A percentile compares a stretch with the other conserved stretches of the same genome.
phyloP scores from a whole-genome alignment of 1,140 invertebrate genomes.

The Archivesica marissinica region DNA sequence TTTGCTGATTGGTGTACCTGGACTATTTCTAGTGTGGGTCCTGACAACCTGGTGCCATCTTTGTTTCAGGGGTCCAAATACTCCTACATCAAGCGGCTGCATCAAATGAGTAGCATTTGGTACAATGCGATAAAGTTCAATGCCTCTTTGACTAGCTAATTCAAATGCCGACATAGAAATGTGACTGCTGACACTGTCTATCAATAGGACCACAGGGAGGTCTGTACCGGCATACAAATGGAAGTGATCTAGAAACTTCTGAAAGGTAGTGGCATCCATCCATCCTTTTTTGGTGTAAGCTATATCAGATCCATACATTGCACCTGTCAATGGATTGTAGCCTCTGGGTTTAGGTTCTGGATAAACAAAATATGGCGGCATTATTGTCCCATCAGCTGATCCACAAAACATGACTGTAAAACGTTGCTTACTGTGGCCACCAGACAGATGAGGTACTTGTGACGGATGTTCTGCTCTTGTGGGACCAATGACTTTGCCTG shows the following conservation, averaged over 20 bases:
- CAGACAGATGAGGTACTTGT: constrained; percentile 14
- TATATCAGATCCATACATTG: constrained; percentile 31
- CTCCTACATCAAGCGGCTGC: constrained; percentile 64
- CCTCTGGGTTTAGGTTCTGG: constrained; percentile 57
- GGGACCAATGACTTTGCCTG: constrained; percentile 56
- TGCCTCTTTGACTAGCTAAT: constrained; percentile 32
- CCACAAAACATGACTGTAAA: constrained; percentile 48
- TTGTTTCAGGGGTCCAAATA: constrained; percentile 63
- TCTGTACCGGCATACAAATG: constrained; percentile 54
- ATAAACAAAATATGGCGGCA: constrained; percentile 59
- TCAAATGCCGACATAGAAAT: constrained; percentile 42
- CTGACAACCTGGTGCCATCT: constrained; percentile 52
- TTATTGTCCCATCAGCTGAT: constrained; percentile 42
- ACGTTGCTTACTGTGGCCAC: constrained; percentile 23
- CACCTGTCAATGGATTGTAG: constrained; percentile 54
- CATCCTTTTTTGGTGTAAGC: constrained; percentile 63
- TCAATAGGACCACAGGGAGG: constrained; percentile 57
- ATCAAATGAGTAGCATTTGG: constrained; percentile 65
- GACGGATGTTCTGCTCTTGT: constrained; percentile 15
- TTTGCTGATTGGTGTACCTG: constrained; percentile 47
- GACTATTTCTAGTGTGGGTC: constrained; percentile 42
- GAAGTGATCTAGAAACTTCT: constrained; percentile 59
- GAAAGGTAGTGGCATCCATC: constrained; percentile 58
- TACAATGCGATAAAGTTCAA: constrained; percentile 60
- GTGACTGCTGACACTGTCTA: constrained; percentile 65